Evolutionary conservation across 2,888 invertebrate species (phyloP).

Genomic region (Drosophila meridionalis): DNA sequence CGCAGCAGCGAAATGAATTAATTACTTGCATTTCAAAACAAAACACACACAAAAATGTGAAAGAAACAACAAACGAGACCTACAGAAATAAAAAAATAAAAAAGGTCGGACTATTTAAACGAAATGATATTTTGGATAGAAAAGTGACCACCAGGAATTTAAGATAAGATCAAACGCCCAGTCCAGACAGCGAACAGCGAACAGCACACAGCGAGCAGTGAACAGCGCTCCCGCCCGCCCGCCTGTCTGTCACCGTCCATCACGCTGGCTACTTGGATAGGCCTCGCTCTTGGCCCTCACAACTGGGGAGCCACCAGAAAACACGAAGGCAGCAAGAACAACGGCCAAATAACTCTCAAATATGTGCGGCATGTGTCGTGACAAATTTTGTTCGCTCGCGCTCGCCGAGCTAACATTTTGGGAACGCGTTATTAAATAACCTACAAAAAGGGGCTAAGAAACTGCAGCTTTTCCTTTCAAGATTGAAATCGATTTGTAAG

Average conservation of each 20-base stretch:
- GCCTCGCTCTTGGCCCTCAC: conserved; percentile 29
- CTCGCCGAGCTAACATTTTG: conserved; percentile 76
- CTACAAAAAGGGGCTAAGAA: conserved; percentile 14
- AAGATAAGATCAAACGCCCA: conserved; percentile 79
- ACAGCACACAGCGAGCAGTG: neutral
- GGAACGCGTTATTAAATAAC: conserved; percentile 80
- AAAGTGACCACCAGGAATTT: conserved; percentile 83
- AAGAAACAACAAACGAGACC: conserved; percentile 32
- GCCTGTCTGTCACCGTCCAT: conserved; percentile 80
- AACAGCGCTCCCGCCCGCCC: conserved; percentile 46
- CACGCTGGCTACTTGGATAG: conserved; percentile 59
- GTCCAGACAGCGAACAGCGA: conserved; percentile 34
- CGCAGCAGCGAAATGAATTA: conserved; percentile 80
- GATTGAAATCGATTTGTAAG: conserved; percentile 75
- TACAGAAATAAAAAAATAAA: neutral
- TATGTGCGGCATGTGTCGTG: conserved; percentile 79
- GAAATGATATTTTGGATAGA: conserved; percentile 82
- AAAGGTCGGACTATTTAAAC: conserved; percentile 76
- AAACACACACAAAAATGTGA: conserved; percentile 41
- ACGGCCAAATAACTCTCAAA: conserved; percentile 19
- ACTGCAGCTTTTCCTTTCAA: conserved; percentile 48
- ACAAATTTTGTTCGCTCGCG: conserved; percentile 77
- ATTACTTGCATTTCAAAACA: conserved; percentile 82
- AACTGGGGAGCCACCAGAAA: conserved; percentile 20
- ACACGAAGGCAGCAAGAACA: conserved; percentile 9